A percentile compares a stretch with the other conserved stretches of the same genome.
Conservation (phyloP, 2,888 invertebrate genomes). For the Myopa testacea region DNA sequence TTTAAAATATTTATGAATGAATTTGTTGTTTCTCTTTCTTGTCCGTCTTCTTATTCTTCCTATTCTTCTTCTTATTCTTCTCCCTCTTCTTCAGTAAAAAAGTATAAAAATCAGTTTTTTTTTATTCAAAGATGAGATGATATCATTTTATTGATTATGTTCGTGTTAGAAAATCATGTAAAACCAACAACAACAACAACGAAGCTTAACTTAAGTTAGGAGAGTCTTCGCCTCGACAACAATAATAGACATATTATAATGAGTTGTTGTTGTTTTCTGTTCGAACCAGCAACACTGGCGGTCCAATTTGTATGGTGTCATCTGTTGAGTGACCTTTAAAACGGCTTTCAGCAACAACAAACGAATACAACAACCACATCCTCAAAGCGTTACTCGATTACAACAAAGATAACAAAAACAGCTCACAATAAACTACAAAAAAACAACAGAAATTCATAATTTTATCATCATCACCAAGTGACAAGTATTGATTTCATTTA, state of each 20-base stretch:
- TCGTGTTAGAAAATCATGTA: neutral
- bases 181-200: neutral
- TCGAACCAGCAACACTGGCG: constrained; percentile 29
- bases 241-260: neutral
- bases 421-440: neutral
- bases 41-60: neutral
- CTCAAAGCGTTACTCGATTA: neutral
- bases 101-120: neutral
- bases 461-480: constrained; percentile 29
- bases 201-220: too few relatives aligned
- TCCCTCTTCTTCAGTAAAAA: neutral
- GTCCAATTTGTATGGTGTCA: constrained; percentile 32
- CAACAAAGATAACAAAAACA: neutral
- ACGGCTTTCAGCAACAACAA: constrained; percentile 12
- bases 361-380: constrained; percentile 16
- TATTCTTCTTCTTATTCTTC: neutral
- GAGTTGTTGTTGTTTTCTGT: neutral
- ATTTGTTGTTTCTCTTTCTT: neutral
- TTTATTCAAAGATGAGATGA: constrained; percentile 1
- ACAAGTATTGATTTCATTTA: constrained; percentile 42
- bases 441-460: constrained; percentile 30
- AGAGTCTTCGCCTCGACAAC: neutral
- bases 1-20: constrained; percentile 18
- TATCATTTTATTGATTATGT: constrained; percentile 24
- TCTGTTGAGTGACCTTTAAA: constrained; percentile 21